A percentile compares a stretch with the other conserved stretches of the same genome.
These are phyloP conservation scores for Vulpes vulpes DNA, from an alignment of 2,113 vertebrate genomes.

Conservation along the genomic window DNA sequence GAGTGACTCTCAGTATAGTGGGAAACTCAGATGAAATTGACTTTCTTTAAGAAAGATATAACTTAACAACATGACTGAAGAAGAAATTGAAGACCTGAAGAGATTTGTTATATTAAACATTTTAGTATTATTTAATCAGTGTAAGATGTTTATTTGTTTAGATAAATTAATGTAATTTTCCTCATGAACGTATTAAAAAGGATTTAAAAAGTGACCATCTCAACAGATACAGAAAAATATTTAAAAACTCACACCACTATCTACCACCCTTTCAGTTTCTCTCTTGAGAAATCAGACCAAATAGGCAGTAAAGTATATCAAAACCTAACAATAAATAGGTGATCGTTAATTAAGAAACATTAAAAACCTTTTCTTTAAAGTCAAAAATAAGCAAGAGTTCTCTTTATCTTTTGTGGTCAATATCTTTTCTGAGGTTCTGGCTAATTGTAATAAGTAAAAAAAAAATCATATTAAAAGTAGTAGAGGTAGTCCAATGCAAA, in stretches of 20 bases:
- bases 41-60: neutral
- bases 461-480: neutral
- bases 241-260: neutral
- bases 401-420: neutral
- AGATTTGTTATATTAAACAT: neutral
- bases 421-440: neutral
- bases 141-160: neutral
- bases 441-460: neutral
- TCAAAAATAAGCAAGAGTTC: neutral
- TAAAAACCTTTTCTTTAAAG: conserved; percentile 8
- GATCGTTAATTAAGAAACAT: neutral
- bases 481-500: neutral
- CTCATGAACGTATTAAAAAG: neutral
- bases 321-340: conserved; percentile 6
- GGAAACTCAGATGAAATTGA: neutral
- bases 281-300: neutral
- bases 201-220: neutral
- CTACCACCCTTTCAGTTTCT: neutral
- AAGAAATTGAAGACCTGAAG: neutral
- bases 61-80: neutral
- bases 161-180: neutral
- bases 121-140: neutral
- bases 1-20: neutral
- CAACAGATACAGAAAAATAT: neutral
- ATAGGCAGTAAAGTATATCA: neutral